Evolutionary conservation across 2,113 vertebrate species (phyloP).

Genomic region (Mesocricetus auratus): DNA sequence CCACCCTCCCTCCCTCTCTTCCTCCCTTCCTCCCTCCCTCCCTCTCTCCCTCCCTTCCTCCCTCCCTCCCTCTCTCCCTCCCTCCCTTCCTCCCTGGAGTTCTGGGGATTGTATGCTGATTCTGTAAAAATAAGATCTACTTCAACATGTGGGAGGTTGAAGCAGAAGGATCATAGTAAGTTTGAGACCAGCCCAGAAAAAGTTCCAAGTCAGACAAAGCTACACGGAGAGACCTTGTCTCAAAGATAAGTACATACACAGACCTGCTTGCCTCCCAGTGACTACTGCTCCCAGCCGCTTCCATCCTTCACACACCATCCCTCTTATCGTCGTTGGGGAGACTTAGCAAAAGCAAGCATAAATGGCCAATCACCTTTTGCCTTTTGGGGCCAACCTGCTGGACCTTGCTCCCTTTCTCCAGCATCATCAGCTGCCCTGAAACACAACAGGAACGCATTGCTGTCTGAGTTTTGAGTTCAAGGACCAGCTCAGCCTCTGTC

Average conservation of each 20-base stretch:
- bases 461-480: neutral
- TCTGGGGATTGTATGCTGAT: neutral
- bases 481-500: neutral
- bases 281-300: neutral
- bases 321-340: neutral
- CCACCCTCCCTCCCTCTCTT: no score
- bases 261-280: neutral
- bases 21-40: neutral
- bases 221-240: neutral
- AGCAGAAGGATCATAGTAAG: neutral
- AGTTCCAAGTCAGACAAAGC: neutral
- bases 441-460: neutral
- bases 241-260: neutral
- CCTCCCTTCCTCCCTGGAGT: neutral
- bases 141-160: neutral
- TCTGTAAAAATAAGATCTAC: neutral
- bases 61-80: neutral
- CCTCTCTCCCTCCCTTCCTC: accelerated
- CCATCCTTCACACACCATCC: no score
- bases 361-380: neutral
- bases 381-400: neutral
- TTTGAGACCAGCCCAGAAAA: neutral
- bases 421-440: neutral
- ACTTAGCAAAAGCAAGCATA: neutral
- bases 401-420: neutral